Evolutionary conservation across 2,113 vertebrate genomes (phyloP), one percentile per base, ranked within the genome.

Genomic region (Lampris megalopsis): DNA sequence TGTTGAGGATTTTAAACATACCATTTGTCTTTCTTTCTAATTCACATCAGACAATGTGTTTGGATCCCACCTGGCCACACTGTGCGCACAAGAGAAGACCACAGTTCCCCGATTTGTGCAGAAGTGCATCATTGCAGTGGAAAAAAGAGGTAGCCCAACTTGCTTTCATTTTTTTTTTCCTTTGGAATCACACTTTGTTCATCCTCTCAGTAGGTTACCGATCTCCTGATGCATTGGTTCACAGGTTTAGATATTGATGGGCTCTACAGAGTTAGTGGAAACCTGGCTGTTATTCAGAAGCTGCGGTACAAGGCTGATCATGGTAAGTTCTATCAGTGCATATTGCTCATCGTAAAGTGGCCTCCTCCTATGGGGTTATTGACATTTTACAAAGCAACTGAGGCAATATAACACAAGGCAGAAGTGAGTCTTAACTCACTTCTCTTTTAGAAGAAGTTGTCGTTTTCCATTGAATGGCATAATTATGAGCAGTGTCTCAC

Each of bases 291-390:
- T 75, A 96, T 98, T 79, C 97, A 98, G 94, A 98, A 96, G 58
- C 92, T 99, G 54, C 97, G 98, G 84, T 96, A 95, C 86, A 97
- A 96, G 57, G 97, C 97, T 43, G 96, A 99, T 89, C 97, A 97
- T 0, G 96, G 97, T 99, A 92, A 86, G 89, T 0, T 24, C 10
- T 11, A 37, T 40, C 40, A 10, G 11, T n/a, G 5, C 54, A 9
- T n/a, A 13, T 49, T 38, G 45, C 5, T 6, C 9, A 10, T 50
- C 49, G 11, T 2, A 9, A 50, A 10, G 9, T 50, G 9, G 6
- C 43, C 4, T 5, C 43, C 49, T 50, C 24, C 49, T 50, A 50
- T 10, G 2, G 3, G 8, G 7, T n/a, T 48, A 38, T 53, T 53
- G 9, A 53, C 50, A 45, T 38, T 53, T 53, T 13, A 11, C 50